phyloP scores from a whole-genome alignment of 2,113 vertebrate genomes.

The Corvus cornix region DNA sequence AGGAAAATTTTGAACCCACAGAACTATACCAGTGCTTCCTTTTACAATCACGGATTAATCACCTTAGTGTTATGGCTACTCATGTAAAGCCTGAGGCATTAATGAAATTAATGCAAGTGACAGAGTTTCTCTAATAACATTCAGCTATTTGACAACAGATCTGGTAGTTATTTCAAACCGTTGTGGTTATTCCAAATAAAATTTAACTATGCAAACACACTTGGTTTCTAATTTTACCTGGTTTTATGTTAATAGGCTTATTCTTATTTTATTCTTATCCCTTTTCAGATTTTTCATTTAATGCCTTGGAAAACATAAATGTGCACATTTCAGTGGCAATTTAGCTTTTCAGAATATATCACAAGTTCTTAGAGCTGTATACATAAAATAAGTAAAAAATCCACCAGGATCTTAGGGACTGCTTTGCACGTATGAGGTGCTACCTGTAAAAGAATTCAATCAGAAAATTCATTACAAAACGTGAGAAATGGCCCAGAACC shows the following conservation, averaged over 20 bases:
- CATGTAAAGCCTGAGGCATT: background rate
- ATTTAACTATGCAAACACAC: background rate
- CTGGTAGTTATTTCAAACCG: background rate
- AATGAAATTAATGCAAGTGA: background rate
- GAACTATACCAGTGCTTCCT: background rate
- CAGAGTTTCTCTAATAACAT: background rate
- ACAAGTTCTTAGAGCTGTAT: background rate
- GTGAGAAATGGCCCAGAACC: constrained; percentile 23
- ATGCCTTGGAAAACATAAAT: background rate
- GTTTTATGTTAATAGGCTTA: background rate
- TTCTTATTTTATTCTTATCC: background rate
- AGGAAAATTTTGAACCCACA: background rate
- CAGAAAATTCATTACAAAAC: constrained; percentile 51
- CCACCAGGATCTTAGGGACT: background rate
- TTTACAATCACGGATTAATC: background rate
- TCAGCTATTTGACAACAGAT: background rate
- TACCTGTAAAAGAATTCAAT: constrained; percentile 31
- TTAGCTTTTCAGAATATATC: background rate
- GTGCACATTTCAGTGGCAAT: background rate
- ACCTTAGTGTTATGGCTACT: background rate
- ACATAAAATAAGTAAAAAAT: background rate
- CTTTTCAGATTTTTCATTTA: background rate
- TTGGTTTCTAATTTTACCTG: background rate
- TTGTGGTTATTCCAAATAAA: background rate
- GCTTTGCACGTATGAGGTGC: constrained; percentile 21